Base-by-base conservation (phyloP, 53 echinoderm and acorn worm species). In the Mesocentrotus franciscanus region DNA sequence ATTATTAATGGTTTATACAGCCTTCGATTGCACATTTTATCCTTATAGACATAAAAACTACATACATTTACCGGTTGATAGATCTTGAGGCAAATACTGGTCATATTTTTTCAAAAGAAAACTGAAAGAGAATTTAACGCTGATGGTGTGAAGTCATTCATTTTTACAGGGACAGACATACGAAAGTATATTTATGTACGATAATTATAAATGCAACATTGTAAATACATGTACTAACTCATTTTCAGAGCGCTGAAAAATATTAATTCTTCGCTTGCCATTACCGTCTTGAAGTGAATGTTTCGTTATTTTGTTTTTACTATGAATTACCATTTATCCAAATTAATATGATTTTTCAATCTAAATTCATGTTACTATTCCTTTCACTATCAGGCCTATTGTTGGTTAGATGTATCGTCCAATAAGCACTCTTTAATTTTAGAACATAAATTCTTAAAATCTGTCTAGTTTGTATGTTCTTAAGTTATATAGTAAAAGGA, bases 151-250 rank as follows among this genome's bases (percentile, higher is more conserved):
- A 78, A 33, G 35, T 33, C 78, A 78, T 78, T 14, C 9, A 78
- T 3, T 34, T 17, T 11, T 14, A 78, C 35, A 26, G 33, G 17
- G 17, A 36, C 33, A 33, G 17, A 36, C 33, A 33, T 34, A 13
- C 78, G 15, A 16, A 78, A 78, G 16, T 36, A 78, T 75, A 18
- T 75, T 66, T 66, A 78, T 78, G 78, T 12, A 78, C 35, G 36
- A 78, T 78, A 26, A 71, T n/a, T 9, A n/a, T n/a, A n/a, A n/a
- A 26, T 34, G 29, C 14, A 35, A 5, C 22, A 39, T 42, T 83
- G 83, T 83, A 83, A 83, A 83, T 83, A n/a, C n/a, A n/a, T n/a
- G n/a, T n/a, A 83, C 27, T 42, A 39, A 20, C 83, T 83, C 83
- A 83, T 78, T 78, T 78, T 78, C 78, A 78, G 35, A 78, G 17